Percentiles rank a stretch among this genome's conserved stretches.
These are phyloP conservation scores for Psophia crepitans DNA, from an alignment of 2,113 vertebrate genomes.

Conservation along the genomic window DNA sequence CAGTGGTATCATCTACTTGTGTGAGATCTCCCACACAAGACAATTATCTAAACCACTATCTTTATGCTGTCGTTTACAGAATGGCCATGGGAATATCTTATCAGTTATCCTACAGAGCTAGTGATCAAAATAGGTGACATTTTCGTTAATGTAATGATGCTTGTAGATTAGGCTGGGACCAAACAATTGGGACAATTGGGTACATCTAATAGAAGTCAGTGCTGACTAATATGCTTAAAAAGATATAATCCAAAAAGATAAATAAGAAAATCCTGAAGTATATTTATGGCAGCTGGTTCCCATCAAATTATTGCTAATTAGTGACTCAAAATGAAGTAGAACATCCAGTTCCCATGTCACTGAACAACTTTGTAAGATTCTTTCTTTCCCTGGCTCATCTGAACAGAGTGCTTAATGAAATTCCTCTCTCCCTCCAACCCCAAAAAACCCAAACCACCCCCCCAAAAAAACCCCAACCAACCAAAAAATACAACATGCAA, in stretches of 20 bases:
- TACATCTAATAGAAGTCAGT: not conserved
- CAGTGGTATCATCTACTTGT: not conserved
- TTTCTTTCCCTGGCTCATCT: not conserved
- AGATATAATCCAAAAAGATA: not conserved
- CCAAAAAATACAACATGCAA: not conserved
- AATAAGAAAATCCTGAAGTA: not conserved
- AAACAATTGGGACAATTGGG: not conserved
- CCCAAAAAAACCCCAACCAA: not conserved
- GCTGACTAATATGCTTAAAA: not conserved
- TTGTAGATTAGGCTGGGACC: not conserved
- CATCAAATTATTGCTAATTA: not conserved
- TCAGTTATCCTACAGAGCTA: not conserved
- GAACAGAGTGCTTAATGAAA: not conserved
- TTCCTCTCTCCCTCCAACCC: accelerated
- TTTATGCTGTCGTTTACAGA: not conserved
- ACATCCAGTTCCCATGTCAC: not conserved
- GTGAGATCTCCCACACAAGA: not conserved
- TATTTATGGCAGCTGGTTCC: not conserved
- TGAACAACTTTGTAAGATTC: not conserved
- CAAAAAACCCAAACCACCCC: no score
- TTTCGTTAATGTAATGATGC: not conserved
- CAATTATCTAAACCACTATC: not conserved
- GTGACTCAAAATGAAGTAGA: not conserved
- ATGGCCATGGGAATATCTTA: not conserved
- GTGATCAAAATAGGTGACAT: not conserved